Evolutionary conservation across 2,113 vertebrate species (phyloP).

Genomic region (Phoenicopterus ruber): DNA sequence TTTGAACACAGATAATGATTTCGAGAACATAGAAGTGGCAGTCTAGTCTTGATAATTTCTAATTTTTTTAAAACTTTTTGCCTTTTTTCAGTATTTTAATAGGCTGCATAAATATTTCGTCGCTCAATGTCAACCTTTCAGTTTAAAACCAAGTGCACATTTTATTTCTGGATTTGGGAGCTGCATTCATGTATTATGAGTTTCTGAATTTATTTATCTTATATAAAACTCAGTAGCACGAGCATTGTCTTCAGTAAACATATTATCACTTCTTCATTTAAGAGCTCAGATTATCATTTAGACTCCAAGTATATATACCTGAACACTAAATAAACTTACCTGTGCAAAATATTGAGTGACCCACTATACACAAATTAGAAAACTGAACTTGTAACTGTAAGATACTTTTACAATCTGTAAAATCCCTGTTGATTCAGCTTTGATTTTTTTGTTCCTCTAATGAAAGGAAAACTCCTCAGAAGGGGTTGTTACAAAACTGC

Average conservation of each 20-base stretch:
- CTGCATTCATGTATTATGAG: slow-evolving; percentile 5
- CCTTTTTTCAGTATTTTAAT: not conserved
- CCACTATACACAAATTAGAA: not conserved
- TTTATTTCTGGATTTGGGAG: not conserved
- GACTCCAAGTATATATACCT: not conserved
- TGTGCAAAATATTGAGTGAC: not conserved
- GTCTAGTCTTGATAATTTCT: slow-evolving; percentile 21
- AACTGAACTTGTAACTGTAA: not conserved
- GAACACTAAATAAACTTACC: not conserved
- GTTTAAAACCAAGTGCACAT: not conserved
- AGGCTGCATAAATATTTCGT: not conserved
- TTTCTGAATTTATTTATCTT: slow-evolving; percentile 25
- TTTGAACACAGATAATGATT: not conserved
- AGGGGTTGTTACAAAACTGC: not conserved
- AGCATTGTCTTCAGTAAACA: not conserved
- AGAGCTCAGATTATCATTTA: not conserved
- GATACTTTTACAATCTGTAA: not conserved
- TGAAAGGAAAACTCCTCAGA: not conserved
- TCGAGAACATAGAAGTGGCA: not conserved
- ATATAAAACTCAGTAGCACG: not conserved
- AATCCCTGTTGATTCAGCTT: not conserved
- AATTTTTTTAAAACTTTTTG: not conserved
- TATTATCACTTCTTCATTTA: not conserved
- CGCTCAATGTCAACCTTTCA: not conserved
- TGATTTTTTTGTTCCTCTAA: not conserved